Evolutionary conservation across 2,888 invertebrate genomes (phyloP).

Genomic region (Eristalis arbustorum): DNA sequence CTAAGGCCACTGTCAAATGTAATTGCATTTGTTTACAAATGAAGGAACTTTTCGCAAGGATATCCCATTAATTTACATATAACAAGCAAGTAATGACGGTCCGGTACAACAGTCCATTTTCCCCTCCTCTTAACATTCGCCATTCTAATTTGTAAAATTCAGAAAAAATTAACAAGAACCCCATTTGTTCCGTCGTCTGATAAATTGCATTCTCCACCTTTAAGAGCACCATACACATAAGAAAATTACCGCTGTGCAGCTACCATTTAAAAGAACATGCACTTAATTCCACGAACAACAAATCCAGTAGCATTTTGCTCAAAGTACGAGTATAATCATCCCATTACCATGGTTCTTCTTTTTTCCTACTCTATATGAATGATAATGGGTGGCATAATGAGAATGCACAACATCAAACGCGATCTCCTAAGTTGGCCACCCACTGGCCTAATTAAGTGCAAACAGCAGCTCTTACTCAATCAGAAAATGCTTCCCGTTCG

Average conservation of each 20-base stretch:
- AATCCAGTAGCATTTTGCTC: conserved; percentile 18
- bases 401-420: conserved; percentile 7
- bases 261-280: conserved; percentile 23
- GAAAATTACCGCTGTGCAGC: background rate
- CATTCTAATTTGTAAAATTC: background rate
- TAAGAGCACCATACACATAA: background rate
- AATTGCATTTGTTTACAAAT: background rate
- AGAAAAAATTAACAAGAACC: background rate
- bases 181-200: background rate
- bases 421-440: conserved; percentile 26
- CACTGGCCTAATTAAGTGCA: conserved; percentile 51
- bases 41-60: too few relatives aligned
- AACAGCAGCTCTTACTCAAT: conserved; percentile 14
- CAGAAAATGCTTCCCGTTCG: conserved; percentile 36
- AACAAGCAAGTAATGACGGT: background rate
- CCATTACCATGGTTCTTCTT: conserved; percentile 3
- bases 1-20: too few relatives aligned
- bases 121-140: background rate
- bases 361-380: background rate
- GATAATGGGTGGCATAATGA: conserved; percentile 34
- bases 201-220: background rate
- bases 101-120: background rate
- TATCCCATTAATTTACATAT: background rate
- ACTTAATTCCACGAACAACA: conserved; percentile 7
- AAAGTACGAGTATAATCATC: conserved; percentile 6